Conservation (phyloP, 2,113 vertebrate genomes). For the Heliornis fulica region DNA sequence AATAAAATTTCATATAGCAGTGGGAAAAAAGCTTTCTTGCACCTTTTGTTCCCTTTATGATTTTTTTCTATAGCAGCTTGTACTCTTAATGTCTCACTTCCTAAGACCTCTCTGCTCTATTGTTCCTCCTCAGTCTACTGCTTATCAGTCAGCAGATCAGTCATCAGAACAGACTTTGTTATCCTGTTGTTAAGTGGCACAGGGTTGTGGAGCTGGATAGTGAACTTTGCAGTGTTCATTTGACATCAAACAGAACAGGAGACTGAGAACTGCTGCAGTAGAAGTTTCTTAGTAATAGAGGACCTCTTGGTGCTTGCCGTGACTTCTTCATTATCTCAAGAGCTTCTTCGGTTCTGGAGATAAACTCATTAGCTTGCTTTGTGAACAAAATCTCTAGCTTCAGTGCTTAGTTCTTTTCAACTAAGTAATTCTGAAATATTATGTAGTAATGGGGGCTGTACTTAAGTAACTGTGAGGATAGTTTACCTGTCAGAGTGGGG, state of each 20-base stretch:
- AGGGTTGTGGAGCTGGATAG: not conserved
- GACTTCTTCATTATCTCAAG: not conserved
- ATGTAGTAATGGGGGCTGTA: not conserved
- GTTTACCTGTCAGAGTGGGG: not conserved
- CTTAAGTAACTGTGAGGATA: not conserved
- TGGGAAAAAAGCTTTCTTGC: not conserved
- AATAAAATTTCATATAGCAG: not conserved
- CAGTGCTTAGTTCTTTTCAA: not conserved
- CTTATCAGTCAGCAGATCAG: rapidly evolving
- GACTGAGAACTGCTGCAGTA: not conserved
- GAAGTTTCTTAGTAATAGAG: not conserved
- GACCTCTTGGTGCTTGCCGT: not conserved
- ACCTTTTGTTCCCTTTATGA: not conserved
- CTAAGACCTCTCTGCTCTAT: not conserved
- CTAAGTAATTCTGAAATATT: not conserved
- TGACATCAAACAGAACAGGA: not conserved
- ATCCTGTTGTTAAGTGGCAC: not conserved
- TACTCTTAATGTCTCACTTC: not conserved
- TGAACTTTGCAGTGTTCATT: not conserved
- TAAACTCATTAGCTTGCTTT: not conserved
- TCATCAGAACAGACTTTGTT: not conserved
- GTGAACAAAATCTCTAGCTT: not conserved
- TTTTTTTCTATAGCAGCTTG: not conserved
- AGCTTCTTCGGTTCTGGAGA: not conserved
- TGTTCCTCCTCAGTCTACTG: not conserved